phyloP scores from a whole-genome alignment of 2,113 vertebrate genomes.

The rat (Rattus norvegicus) region DNA sequence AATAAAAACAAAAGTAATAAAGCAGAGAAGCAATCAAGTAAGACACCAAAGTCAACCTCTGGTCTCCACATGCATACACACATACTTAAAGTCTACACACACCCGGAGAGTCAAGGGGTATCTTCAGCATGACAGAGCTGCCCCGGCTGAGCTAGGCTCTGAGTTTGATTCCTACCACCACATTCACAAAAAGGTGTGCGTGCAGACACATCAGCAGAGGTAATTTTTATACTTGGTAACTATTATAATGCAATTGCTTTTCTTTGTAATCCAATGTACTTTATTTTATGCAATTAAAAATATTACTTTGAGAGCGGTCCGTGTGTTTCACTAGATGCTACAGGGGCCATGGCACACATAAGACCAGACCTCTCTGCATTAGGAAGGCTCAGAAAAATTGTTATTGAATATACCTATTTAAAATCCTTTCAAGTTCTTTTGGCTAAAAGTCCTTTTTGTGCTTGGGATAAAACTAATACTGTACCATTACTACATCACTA shows the following conservation, averaged over 20 bases:
- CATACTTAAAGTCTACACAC: background rate
- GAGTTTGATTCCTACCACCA: background rate
- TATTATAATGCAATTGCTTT: slow-evolving; percentile 55
- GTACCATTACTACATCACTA: background rate
- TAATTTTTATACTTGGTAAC: background rate
- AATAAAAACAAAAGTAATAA: background rate
- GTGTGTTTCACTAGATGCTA: slow-evolving; percentile 14
- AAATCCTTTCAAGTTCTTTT: slow-evolving; percentile 43
- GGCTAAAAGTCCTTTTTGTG: slow-evolving; percentile 17
- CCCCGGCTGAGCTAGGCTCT: background rate
- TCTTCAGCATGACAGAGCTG: background rate
- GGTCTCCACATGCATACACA: background rate
- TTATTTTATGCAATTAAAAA: slow-evolving; percentile 63
- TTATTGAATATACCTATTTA: background rate
- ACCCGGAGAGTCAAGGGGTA: background rate
- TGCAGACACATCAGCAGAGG: background rate
- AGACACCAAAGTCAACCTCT: background rate
- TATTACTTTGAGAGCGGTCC: background rate
- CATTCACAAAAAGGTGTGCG: background rate
- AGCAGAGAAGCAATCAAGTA: background rate
- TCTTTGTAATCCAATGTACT: slow-evolving; percentile 20
- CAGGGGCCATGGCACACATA: background rate
- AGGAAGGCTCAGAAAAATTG: slow-evolving; percentile 28
- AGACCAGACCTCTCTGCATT: background rate
- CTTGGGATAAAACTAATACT: background rate